A percentile compares a stretch with the other conserved stretches of the same genome.
Evolutionary conservation across 2,797 vertebrate genomes (phyloP).

Genomic region (Peromyscus aztecus): DNA sequence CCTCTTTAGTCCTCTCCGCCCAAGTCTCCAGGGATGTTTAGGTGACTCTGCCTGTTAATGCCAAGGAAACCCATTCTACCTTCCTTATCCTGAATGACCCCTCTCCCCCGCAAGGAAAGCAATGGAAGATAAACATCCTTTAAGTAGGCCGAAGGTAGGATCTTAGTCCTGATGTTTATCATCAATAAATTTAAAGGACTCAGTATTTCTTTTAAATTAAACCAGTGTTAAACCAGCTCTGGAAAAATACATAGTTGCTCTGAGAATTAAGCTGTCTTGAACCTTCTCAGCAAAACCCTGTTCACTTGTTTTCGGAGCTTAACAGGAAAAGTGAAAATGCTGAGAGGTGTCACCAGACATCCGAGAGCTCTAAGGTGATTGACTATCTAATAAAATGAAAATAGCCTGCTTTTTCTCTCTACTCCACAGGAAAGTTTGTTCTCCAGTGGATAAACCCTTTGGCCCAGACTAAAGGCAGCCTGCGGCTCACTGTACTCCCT

Average conservation of each 20-base stretch:
- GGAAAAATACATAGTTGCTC: not conserved
- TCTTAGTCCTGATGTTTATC: not conserved
- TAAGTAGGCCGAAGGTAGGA: not conserved
- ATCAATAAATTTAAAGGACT: not conserved
- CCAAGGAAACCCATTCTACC: no score
- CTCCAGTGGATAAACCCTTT: not conserved
- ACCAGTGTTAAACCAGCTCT: not conserved
- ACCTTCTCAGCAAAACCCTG: not conserved
- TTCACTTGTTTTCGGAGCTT: not conserved
- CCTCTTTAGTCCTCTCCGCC: not conserved
- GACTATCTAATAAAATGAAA: not conserved
- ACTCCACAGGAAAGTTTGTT: not conserved
- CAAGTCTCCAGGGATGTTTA: not conserved
- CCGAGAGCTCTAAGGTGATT: not conserved
- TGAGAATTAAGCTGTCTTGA: no score
- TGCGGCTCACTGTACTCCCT: not conserved
- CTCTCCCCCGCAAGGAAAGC: not conserved
- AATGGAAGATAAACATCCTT: not conserved
- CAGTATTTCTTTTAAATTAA: not conserved
- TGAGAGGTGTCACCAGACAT: not conserved
- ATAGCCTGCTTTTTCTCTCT: not conserved
- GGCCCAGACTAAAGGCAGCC: not conserved
- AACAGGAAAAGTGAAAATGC: not conserved
- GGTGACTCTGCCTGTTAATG: fast-evolving
- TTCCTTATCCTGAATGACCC: not conserved